Conservation (phyloP, 2,888 invertebrate genomes). For the Calameuta filiformis region DNA sequence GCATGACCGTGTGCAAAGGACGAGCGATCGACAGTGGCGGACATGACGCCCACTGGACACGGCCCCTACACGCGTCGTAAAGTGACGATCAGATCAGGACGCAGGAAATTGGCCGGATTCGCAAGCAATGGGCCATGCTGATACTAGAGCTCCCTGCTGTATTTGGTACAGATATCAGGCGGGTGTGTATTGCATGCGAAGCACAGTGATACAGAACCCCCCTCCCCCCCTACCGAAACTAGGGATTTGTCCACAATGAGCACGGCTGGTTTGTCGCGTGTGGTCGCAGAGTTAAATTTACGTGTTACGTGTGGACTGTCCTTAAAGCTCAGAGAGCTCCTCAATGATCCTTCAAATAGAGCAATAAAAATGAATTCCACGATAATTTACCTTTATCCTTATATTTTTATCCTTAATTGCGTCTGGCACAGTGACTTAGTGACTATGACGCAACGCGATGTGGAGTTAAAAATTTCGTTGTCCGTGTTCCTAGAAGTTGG, state of each 20-base stretch:
- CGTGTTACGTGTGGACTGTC: not conserved
- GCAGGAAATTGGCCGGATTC: conserved; percentile 65
- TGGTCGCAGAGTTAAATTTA: not conserved
- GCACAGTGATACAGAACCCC: not conserved
- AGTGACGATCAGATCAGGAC: conserved; percentile 64
- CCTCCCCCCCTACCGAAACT: not conserved
- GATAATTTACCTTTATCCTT: not conserved
- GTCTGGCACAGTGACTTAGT: not conserved
- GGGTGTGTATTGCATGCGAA: not conserved
- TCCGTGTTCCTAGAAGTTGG: not conserved
- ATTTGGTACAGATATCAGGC: conserved; percentile 42
- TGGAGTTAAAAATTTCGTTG: not conserved
- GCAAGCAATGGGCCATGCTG: conserved; percentile 65
- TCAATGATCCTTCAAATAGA: not conserved
- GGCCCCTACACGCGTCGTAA: conserved; percentile 61
- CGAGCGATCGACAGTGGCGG: conserved; percentile 5
- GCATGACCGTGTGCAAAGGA: conserved; percentile 4
- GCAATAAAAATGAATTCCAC: not conserved
- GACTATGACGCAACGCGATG: not conserved
- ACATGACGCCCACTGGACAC: conserved; percentile 18
- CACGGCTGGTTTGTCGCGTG: not conserved
- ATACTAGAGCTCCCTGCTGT: conserved; percentile 45
- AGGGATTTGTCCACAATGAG: not conserved
- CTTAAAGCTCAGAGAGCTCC: not conserved
- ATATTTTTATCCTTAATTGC: not conserved